Percentiles rank a stretch among this genome's conserved stretches.
These are phyloP conservation scores for Felis chaus DNA, from an alignment of 2,113 vertebrate genomes.

Conservation along the genomic window DNA sequence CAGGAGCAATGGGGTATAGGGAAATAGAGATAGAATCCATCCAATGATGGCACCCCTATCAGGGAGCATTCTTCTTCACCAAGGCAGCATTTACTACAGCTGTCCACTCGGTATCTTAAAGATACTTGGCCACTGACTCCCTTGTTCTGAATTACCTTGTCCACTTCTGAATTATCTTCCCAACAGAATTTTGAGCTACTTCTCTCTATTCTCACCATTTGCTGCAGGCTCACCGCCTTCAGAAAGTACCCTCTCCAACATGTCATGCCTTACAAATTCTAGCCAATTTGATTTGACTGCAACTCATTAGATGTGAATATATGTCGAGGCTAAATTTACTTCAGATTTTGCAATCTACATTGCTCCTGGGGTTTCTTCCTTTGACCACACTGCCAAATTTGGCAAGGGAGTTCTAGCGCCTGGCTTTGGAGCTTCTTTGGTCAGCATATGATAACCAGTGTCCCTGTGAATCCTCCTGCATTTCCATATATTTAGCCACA, in stretches of 20 bases:
- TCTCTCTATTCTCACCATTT: not conserved
- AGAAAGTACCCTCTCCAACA: not conserved
- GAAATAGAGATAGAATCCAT: not conserved
- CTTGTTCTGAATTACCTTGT: not conserved
- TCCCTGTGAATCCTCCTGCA: not conserved
- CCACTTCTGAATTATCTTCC: not conserved
- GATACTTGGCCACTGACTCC: not conserved
- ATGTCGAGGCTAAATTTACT: conserved; percentile 4
- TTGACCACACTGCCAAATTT: not conserved
- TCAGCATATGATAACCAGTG: not conserved
- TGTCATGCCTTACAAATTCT: not conserved
- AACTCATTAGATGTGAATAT: not conserved
- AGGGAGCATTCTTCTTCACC: not conserved
- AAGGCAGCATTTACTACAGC: not conserved
- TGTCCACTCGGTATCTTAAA: not conserved
- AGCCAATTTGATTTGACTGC: not conserved
- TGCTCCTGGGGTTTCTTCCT: not conserved
- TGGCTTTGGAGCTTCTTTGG: not conserved
- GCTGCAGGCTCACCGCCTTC: not conserved
- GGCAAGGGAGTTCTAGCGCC: not conserved
- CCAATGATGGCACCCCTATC: no score
- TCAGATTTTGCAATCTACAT: not conserved
- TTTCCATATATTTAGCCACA: not conserved
- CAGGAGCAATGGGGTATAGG: not conserved
- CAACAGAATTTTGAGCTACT: not conserved